These are phyloP conservation scores for Heliconius erato DNA, from an alignment of 2,888 invertebrate genomes.

Conservation along the genomic window DNA sequence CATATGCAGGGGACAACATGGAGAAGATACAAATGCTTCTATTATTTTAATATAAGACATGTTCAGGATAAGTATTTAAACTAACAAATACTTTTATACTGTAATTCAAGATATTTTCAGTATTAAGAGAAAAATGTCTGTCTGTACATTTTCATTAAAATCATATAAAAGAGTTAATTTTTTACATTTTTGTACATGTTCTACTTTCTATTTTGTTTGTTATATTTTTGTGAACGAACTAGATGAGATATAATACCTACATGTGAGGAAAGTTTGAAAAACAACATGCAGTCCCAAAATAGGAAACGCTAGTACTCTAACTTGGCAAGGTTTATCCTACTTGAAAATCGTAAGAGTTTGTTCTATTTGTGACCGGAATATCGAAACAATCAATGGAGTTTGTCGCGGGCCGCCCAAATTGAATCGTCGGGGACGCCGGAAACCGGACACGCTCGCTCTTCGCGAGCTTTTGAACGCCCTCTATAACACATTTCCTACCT, in stretches of 20 bases:
- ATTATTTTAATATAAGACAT: conserved; percentile 58
- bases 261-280: conserved; percentile 3
- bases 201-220: neutral
- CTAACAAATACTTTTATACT: neutral
- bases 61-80: neutral
- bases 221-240: neutral
- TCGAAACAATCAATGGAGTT: conserved; percentile 84
- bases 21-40: conserved; percentile 76
- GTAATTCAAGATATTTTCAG: neutral
- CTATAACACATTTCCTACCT: conserved; percentile 48
- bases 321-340: conserved; percentile 24
- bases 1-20: conserved; percentile 80
- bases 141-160: neutral
- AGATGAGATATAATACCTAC: neutral
- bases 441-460: conserved; percentile 72
- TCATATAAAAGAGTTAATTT: neutral
- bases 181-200: neutral
- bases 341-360: conserved; percentile 58
- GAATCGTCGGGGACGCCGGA: conserved; percentile 73
- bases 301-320: neutral
- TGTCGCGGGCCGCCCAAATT: conserved; percentile 77
- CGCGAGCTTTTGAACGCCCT: conserved; percentile 61
- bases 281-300: neutral
- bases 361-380: conserved; percentile 78
- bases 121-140: neutral